Base-by-base conservation (phyloP, 2,797 vertebrate species). In the Rhadinocentrus ornatus region DNA sequence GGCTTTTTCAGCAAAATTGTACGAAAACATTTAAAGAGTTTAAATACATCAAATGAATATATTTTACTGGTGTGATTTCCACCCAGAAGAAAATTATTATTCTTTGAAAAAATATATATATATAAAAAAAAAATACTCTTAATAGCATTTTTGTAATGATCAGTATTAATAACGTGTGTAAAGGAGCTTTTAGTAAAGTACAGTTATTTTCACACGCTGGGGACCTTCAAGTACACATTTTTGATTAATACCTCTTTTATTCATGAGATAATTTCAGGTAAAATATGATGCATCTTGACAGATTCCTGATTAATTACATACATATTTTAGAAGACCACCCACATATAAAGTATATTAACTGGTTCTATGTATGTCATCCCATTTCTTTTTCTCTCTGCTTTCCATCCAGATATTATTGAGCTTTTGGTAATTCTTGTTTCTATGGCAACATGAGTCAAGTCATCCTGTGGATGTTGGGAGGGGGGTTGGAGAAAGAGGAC, bases 401-500 rank as follows among this genome's bases (percentile, higher is more conserved):
- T 86, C 78, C 54, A 77, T 87, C 72, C 77, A 81, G 80, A 85
- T 88, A 88, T 89, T 88, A 92, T 78, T 82, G 86, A 89, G 90
- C 84, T 88, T 93, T 90, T 82, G 81, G 88, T 89, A 90, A 91
- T 88, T 88, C 83, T 82, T 92, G 93, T 95, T 94, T 93, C 93
- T 81, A 94, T 93, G 89, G 92, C 90, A 93, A 94, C 93, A 4
- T 52, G 78, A 91, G 83, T 75, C 81, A 85, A 86, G 79, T 91
- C 86, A 86, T 76, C 65, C 79, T 82, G 66, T 73, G 77, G 71
- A 82, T 39, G 37, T 62, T 75, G 79, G 80, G 81, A 46, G 44
- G 44, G 44, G 81, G 88, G 84, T 77, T 80, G 80, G 84, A 71
- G 75, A 64, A 34, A 75, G 74, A 71, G 50, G 79, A 56, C 73